Conservation (phyloP, 2,888 invertebrate genomes). For the Eupithecia subfuscata region DNA sequence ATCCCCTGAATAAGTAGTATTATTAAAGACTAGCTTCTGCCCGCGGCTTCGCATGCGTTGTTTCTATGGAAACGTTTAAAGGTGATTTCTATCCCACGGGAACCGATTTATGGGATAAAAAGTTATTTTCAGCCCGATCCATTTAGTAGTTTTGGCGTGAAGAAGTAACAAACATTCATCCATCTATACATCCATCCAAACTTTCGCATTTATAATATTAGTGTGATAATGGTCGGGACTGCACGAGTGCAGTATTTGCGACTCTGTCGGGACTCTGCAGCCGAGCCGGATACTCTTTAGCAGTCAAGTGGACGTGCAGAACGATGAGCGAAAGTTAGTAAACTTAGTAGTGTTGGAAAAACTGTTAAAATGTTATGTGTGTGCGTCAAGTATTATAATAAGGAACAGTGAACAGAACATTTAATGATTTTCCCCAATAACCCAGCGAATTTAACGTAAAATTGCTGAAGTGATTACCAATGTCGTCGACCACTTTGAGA, state of each 20-base stretch:
- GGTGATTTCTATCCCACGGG: no score
- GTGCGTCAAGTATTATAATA: background rate
- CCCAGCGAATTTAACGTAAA: background rate
- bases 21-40: no score
- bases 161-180: no score
- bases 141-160: no score
- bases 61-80: no score
- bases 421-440: background rate
- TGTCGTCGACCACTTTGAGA: no score
- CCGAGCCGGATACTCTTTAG: background rate
- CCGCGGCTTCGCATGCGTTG: no score
- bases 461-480: no score
- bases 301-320: background rate
- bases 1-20: background rate
- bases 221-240: background rate
- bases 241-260: conserved; percentile 6
- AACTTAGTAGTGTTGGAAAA: background rate
- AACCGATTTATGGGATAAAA: no score
- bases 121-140: no score
- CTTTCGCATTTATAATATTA: no score
- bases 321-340: background rate
- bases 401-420: background rate
- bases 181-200: no score
- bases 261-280: background rate
- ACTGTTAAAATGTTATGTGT: background rate